Conservation (phyloP, 2,113 vertebrate genomes). For the Mesoclemmys tuberculata region DNA sequence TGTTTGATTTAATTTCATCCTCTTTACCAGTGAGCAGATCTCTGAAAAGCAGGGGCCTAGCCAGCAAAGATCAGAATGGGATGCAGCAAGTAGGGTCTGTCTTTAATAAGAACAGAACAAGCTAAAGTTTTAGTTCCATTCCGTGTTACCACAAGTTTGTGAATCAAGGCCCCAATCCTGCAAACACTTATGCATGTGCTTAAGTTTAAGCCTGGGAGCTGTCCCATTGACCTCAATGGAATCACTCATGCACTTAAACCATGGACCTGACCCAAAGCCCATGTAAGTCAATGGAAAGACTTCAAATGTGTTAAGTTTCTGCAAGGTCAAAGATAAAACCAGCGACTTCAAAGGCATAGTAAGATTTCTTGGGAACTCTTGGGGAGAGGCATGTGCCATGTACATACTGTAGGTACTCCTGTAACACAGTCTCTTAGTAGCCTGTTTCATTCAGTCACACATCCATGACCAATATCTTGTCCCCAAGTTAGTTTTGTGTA, state of each 20-base stretch:
- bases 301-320: neutral
- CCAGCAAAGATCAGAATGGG: neutral
- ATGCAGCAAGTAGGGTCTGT: neutral
- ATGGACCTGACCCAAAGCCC: neutral
- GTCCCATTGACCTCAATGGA: neutral
- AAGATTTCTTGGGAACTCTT: neutral
- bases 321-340: neutral
- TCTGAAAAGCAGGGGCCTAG: neutral
- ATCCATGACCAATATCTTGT: too few species aligned
- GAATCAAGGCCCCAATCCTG: neutral
- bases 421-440: too few species aligned
- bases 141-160: neutral
- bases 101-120: neutral
- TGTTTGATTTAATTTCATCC: neutral
- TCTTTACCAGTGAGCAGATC: neutral
- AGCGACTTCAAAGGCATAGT: neutral
- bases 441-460: too few species aligned
- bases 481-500: too few species aligned
- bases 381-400: neutral
- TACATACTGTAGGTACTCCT: too few species aligned
- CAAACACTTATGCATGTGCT: too few species aligned
- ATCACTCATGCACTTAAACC: neutral
- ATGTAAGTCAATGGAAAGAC: neutral
- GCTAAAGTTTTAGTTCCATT: neutral
- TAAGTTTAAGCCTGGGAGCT: neutral